phyloP scores from a whole-genome alignment of 1,140 invertebrate species.

The Leptinotarsa defecta region DNA sequence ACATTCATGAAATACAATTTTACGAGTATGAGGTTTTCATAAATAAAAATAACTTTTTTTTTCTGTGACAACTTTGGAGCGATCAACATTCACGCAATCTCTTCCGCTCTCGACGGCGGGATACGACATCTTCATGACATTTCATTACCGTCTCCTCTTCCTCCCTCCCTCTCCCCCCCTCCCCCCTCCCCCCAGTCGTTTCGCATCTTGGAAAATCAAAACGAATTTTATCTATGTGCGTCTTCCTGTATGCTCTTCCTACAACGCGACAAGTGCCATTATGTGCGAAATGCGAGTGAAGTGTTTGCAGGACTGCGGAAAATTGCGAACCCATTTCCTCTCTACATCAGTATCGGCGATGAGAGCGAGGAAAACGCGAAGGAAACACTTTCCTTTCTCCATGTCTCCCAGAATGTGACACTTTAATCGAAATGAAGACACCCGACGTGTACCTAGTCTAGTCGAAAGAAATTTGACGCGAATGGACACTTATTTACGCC shows the following conservation, averaged over 20 bases:
- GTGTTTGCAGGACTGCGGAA: slow-evolving; percentile 14
- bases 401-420: neutral
- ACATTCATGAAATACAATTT: too few relatives aligned
- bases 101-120: too few relatives aligned
- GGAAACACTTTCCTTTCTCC: neutral
- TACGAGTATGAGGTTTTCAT: too few relatives aligned
- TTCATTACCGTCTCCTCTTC: neutral
- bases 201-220: neutral
- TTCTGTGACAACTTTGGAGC: too few relatives aligned
- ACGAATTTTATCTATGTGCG: slow-evolving; percentile 10
- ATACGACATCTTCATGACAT: neutral
- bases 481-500: slow-evolving; percentile 27
- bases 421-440: slow-evolving; percentile 19
- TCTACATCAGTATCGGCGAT: slow-evolving; percentile 6
- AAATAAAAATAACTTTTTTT: too few relatives aligned
- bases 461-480: slow-evolving; percentile 16
- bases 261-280: slow-evolving; percentile 3
- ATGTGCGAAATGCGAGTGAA: slow-evolving; percentile 6
- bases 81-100: too few relatives aligned
- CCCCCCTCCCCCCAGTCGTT: neutral
- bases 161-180: neutral
- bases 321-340: slow-evolving; percentile 20
- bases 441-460: neutral
- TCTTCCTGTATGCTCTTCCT: neutral
- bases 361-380: slow-evolving; percentile 3